Conservation (phyloP, 2,797 vertebrate genomes). For the Pogonophryne albipinna region DNA sequence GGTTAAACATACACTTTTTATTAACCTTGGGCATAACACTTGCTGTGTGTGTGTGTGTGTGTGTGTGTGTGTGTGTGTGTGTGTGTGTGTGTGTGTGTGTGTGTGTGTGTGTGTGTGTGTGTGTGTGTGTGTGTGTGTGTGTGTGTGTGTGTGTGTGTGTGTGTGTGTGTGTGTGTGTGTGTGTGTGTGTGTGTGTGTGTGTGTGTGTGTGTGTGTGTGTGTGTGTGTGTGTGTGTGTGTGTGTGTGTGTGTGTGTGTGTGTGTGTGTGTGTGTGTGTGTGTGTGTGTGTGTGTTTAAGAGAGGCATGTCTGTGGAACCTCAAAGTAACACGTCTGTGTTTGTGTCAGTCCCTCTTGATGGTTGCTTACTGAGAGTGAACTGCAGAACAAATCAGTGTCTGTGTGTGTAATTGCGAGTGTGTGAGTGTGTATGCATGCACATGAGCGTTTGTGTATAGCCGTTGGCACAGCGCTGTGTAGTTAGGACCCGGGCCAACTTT, state of each 20-base stretch:
- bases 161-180: background rate
- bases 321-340: slow-evolving; percentile 54
- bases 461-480: slow-evolving; percentile 81
- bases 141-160: slow-evolving; percentile 23
- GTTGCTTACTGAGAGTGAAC: slow-evolving; percentile 69
- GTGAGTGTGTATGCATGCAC: slow-evolving; percentile 52
- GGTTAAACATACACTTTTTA: slow-evolving; percentile 68
- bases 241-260: slow-evolving; percentile 35
- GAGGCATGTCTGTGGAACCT: slow-evolving; percentile 53
- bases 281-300: slow-evolving; percentile 34
- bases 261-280: background rate
- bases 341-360: slow-evolving; percentile 67
- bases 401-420: slow-evolving; percentile 52
- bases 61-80: slow-evolving; percentile 3
- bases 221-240: slow-evolving; percentile 11
- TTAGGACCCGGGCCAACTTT: slow-evolving; percentile 89
- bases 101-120: slow-evolving; percentile 30
- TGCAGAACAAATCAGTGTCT: slow-evolving; percentile 74
- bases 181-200: slow-evolving; percentile 28
- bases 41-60: slow-evolving; percentile 23
- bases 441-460: slow-evolving; percentile 83
- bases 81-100: slow-evolving; percentile 23
- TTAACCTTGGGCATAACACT: slow-evolving; percentile 48
- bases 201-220: slow-evolving; percentile 20
- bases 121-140: slow-evolving; percentile 18